Evolutionary conservation across 2,113 vertebrate species (phyloP), one percentile per base, ranked within the genome.

Genomic region (Isurus oxyrinchus): DNA sequence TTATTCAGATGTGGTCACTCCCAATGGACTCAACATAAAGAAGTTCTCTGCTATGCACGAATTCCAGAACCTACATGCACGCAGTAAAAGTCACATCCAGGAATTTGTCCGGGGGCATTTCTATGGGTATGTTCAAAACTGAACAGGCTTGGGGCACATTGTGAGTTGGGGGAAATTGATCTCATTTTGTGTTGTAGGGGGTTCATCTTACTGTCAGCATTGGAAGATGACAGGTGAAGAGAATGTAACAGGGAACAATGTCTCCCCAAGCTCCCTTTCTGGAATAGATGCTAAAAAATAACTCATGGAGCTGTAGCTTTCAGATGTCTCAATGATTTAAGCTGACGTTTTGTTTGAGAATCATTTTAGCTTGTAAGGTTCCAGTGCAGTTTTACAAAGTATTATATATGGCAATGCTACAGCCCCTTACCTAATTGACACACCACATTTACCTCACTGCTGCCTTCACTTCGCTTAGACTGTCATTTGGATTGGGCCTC

Each of bases 11-110:
- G 97, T 99, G 0, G 97, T 99, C 96, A 99, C 99, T 81, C 99
- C 99, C 91, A 99, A 99, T 0, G 99, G 99, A 19, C 97, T 99
- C 96, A 99, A 99, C 2, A 98, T 99, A 96, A 99, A 99, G 98
- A 99, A 99, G 97, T 99, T 99, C 97, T 99, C 99, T 2, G 99
- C 99, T 31, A 98, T 99, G 98, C 99, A 99, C 0, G 99, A 99
- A 97, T 99, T 99, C 97, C 99, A 99, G 97, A 99, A 99, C 97
- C 98, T 99, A 53, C 99, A 99, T 0, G 99, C 99, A 67, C 98
- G 99, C 97, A 99, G 98, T 98, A 99, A 99, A 97, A 98, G 97
- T 57, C 98, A 98, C 23, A 99, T 99, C 97, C 98, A 99, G 97
- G 99, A 99, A 97, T 99, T 99, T 96, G 98, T 99, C 97, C 97